A percentile compares a stretch with the other conserved stretches of the same genome.
These are phyloP conservation scores for Lepidonotus clava DNA, from an alignment of 2,888 invertebrate genomes.

Conservation along the genomic window DNA sequence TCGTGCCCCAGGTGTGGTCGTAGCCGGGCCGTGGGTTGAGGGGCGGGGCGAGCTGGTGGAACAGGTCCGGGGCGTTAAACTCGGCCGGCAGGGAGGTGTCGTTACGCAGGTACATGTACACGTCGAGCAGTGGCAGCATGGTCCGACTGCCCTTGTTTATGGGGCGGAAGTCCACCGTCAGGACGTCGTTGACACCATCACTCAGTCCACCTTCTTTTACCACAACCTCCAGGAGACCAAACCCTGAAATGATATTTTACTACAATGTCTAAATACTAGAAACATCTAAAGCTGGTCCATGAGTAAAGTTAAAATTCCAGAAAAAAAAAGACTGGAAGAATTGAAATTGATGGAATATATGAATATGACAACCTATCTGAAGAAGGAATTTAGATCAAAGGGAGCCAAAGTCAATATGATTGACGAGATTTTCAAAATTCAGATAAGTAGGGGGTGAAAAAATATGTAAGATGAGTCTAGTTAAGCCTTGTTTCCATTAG, in stretches of 20 bases:
- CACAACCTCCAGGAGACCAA: neutral
- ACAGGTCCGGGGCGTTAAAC: neutral
- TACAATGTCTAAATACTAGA: no score
- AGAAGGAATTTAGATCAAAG: no score
- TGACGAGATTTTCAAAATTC: no score
- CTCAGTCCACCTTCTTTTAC: neutral
- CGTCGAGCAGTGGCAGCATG: neutral
- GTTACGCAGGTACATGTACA: neutral
- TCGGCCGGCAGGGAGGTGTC: neutral
- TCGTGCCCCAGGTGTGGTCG: neutral
- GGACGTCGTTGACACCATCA: neutral
- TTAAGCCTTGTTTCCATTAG: no score
- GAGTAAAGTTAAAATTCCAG: no score
- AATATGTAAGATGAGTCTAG: no score
- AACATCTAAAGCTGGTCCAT: no score
- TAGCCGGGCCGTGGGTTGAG: neutral
- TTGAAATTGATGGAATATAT: no score
- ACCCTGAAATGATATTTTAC: neutral
- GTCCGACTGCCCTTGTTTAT: neutral
- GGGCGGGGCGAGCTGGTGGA: neutral
- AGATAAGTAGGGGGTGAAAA: no score
- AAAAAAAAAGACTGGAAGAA: no score
- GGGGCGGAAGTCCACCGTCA: neutral
- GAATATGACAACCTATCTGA: no score
- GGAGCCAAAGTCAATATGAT: no score